Evolutionary conservation across 2,113 vertebrate genomes (phyloP).

Genomic region (Macrotis lagotis): DNA sequence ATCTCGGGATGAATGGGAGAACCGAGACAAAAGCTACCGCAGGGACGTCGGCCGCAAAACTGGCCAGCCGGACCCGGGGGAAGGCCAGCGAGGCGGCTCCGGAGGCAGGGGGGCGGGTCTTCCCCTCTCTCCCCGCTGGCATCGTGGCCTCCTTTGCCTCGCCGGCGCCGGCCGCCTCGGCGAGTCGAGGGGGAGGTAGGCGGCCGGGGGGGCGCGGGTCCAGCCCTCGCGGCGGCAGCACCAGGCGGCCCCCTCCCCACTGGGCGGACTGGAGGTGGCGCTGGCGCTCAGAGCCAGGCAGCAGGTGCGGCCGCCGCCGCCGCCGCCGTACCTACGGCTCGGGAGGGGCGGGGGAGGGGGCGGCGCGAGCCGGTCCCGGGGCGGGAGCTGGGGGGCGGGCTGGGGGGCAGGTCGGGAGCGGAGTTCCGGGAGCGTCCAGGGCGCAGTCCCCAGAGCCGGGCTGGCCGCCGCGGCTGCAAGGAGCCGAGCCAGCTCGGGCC

Average conservation of each 20-base stretch:
- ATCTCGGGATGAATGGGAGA: neutral
- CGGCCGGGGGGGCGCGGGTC: rapidly evolving
- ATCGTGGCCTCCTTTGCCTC: neutral
- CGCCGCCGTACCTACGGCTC: slow-evolving; percentile 20
- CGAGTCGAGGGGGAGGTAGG: neutral
- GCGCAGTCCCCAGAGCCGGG: slow-evolving; percentile 2
- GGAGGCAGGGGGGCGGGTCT: neutral
- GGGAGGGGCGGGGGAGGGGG: slow-evolving; percentile 31
- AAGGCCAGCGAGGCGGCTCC: neutral
- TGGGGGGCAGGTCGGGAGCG: slow-evolving; percentile 51
- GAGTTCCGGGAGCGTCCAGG: slow-evolving; percentile 71
- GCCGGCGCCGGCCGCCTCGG: neutral
- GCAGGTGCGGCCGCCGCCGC: slow-evolving; percentile 73
- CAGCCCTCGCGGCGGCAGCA: too few species aligned
- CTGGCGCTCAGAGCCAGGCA: slow-evolving; percentile 50
- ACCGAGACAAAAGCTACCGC: neutral
- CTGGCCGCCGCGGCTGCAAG: neutral
- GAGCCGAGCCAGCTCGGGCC: neutral
- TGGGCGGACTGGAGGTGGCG: slow-evolving; percentile 59
- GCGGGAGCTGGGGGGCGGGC: slow-evolving; percentile 10
- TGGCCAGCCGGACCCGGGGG: neutral
- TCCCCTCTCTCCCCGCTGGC: neutral
- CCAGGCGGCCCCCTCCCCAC: slow-evolving; percentile 7
- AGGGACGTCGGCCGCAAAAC: neutral
- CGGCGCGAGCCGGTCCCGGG: slow-evolving; percentile 47